phyloP scores from a whole-genome alignment of 2,888 invertebrate species.

The Drosophila incognita region DNA sequence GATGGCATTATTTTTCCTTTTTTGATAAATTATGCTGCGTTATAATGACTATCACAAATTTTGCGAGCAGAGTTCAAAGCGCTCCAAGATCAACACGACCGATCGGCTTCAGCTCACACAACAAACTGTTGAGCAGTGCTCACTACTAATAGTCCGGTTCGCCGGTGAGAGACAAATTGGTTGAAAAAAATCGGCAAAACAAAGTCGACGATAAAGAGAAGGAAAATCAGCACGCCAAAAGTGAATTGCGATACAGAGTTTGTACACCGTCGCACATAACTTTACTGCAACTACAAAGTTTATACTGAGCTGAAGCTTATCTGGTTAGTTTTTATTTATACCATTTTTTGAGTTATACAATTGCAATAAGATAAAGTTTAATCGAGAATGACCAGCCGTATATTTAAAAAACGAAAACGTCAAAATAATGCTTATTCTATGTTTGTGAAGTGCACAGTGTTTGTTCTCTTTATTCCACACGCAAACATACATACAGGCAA shows the following conservation, averaged over 20 bases:
- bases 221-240: not conserved
- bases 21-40: not conserved
- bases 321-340: not conserved
- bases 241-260: not conserved
- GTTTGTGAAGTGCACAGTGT: not conserved
- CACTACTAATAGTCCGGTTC: constrained; percentile 7
- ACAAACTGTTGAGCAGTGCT: constrained; percentile 21
- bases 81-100: constrained; percentile 9
- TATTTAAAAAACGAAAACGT: not conserved
- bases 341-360: rapidly evolving
- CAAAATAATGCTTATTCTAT: not conserved
- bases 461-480: not conserved
- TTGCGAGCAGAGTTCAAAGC: not conserved
- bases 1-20: constrained; percentile 40
- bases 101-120: constrained; percentile 14
- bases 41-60: not conserved
- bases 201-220: constrained; percentile 13
- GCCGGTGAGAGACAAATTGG: constrained; percentile 6
- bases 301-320: not conserved
- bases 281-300: not conserved
- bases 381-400: not conserved
- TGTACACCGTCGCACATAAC: not conserved
- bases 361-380: not conserved
- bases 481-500: too few species aligned
- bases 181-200: not conserved